A percentile compares a stretch with the other conserved stretches of the same genome.
Conservation (phyloP, 2,113 vertebrate species). For the Brachypodius melanocephalos region DNA sequence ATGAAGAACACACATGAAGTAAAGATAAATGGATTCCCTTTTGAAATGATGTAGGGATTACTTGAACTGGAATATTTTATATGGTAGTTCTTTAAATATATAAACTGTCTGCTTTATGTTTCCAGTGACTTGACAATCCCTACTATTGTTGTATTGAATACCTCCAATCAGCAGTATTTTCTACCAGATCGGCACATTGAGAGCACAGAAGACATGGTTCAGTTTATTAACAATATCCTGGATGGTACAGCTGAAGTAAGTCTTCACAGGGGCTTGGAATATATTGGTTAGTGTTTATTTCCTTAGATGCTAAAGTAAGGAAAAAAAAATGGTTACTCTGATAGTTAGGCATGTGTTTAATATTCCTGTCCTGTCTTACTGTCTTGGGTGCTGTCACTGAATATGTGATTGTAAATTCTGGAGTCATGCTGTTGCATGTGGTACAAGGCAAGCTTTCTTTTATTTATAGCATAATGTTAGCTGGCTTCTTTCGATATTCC, state of each 20-base stretch:
- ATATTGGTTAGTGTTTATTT: not conserved
- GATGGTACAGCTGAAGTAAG: constrained; percentile 89
- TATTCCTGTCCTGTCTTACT: not conserved
- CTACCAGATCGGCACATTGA: constrained; percentile 80
- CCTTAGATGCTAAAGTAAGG: not conserved
- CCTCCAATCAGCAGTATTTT: constrained; percentile 97
- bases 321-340: not conserved
- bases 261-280: not conserved
- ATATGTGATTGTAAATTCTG: not conserved
- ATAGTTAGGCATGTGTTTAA: not conserved
- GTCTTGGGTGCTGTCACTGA: not conserved
- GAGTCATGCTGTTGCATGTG: not conserved
- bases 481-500: not conserved
- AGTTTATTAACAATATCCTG: constrained; percentile 88
- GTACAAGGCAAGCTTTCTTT: not conserved
- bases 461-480: not conserved
- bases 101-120: constrained; percentile 19
- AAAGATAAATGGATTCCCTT: not conserved
- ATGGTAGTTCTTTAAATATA: not conserved
- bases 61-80: not conserved
- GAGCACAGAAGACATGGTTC: constrained; percentile 86
- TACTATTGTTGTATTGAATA: constrained; percentile 92
- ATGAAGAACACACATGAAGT: not conserved
- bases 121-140: constrained; percentile 89
- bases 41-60: not conserved